Evolutionary conservation across 2,888 invertebrate species (phyloP).

Genomic region (Ochropleura plecta): DNA sequence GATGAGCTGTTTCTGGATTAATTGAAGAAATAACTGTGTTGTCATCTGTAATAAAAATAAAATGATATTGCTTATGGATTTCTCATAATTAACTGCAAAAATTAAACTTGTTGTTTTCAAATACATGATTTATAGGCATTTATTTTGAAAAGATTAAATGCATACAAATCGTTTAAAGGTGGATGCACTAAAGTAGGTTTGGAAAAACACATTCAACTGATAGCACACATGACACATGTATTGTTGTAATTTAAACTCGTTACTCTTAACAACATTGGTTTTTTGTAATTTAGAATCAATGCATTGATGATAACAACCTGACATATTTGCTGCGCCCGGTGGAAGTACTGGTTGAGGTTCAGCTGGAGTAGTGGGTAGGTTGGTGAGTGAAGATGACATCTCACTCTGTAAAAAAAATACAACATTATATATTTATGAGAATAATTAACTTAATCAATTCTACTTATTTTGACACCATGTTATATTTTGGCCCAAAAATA

Average conservation of each 20-base stretch:
- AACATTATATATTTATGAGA: no score
- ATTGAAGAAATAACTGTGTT: conserved; percentile 68
- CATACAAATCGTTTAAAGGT: background rate
- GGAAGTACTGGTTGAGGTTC: conserved; percentile 75
- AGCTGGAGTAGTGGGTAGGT: conserved; percentile 74
- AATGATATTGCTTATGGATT: conserved; percentile 21
- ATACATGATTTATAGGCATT: background rate
- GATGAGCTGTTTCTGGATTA: conserved; percentile 90
- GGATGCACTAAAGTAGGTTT: background rate
- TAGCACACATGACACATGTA: background rate
- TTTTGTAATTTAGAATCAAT: background rate
- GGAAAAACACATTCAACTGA: background rate
- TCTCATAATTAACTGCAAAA: background rate
- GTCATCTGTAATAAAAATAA: conserved; percentile 70
- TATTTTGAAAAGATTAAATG: background rate
- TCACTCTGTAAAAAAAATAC: conserved; percentile 76
- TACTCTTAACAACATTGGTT: background rate
- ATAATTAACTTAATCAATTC: no score
- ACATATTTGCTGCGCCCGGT: conserved; percentile 59
- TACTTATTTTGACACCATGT: no score
- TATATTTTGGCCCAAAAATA: no score
- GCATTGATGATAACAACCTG: conserved; percentile 67
- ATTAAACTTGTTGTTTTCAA: background rate
- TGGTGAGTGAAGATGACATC: conserved; percentile 73
- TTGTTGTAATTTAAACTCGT: background rate